Base-by-base conservation (phyloP, 2,888 invertebrate genomes). In the Sarcophaga rosellei region DNA sequence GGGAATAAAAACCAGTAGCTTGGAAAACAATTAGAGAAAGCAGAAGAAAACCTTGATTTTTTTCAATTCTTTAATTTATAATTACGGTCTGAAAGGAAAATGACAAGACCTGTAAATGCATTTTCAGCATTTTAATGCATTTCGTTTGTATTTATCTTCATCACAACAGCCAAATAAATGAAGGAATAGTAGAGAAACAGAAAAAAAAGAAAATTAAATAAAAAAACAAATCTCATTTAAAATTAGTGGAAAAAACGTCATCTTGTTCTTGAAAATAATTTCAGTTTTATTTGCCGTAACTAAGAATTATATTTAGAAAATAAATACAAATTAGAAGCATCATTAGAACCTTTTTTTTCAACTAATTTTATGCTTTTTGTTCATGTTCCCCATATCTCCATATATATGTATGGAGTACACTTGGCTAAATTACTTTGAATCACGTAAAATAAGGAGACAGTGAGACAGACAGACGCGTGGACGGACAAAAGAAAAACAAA, bases 361-460 rank as follows among this genome's bases (percentile, higher is more conserved):
- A 57, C 83, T 74, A 74, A 35, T 35, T 35, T 35, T 35, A 35
- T 35, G 35, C 35, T 35, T 35, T 35, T 35, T 35, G 35, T 35
- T 35, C 35, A 35, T 35, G 35, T 35, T 53, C 53, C 17, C 53
- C 17, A 53, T 53, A 15, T 15, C 4, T 15, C 15, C 47, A 11
- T 47, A 15, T 47, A 4, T 47, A 15, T 15, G 0, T 12, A 15
- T 12, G 12, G 1, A 15, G 17, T 74, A 86, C 86, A 86, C 81
- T 86, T 84, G 86, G 81, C 78, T 86, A 86, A 86, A 86, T 86
- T 86, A 81, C 86, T 86, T 53, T 81, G 84, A 86, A 84, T 86
- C 86, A 86, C 86, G 86, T 86, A 84, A 74, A 83, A 79, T 74
- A 25, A 47, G n/a, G 61, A 63, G 83, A 79, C 83, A 45, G 35